Evolutionary conservation across 2,888 invertebrate species (phyloP), one percentile per base, ranked within the genome.

Genomic region (Podotricha telesiphe): DNA sequence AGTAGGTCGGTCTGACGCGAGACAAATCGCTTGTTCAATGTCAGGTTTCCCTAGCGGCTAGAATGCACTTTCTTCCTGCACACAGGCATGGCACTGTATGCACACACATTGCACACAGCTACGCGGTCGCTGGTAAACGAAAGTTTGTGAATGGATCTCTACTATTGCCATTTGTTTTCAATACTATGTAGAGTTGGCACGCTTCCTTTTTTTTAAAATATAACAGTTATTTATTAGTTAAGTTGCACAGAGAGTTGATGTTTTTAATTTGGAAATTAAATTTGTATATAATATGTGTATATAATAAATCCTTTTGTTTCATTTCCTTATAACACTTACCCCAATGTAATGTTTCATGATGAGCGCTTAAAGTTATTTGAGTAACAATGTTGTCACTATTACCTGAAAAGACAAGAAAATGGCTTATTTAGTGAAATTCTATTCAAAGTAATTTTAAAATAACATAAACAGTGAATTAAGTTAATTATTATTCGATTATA

Each of bases 31-130:
- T 42, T 65, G 62, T 63, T 67, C 84, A 86, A 84, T 85, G 85
- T 83, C 84, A 86, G 86, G 91, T 91, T 92, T 91, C 89, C 79
- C 83, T 85, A 85, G 82, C 85, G 82, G 78, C 82, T 85, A 83
- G 90, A 91, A 91, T 93, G 92, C 92, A 91, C 93, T 93, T 93
- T 93, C 92, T 91, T 91, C 90, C 89, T 85, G 77, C 78, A 79
- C 74, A 73, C 77, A 77, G 68, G 69, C 19, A 28, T 6, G 28
- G 69, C 74, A 74, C 69, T 68, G 61, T 42, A n/a, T 28, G 66
- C 71, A 67, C 76, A 76, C 72, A 67, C 76, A 76, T 77, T 47
- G 73, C 76, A 76, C 65, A 47, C 71, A 67, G 64, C 50, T 1
- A 34, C 19, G n/a, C 19, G n/a, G n/a, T n/a, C 19, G 28, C 17